Percentiles rank a stretch among this genome's conserved stretches.
These are phyloP conservation scores for Dasysyrphus albostriatus DNA, from an alignment of 2,888 invertebrate species.

Conservation along the genomic window DNA sequence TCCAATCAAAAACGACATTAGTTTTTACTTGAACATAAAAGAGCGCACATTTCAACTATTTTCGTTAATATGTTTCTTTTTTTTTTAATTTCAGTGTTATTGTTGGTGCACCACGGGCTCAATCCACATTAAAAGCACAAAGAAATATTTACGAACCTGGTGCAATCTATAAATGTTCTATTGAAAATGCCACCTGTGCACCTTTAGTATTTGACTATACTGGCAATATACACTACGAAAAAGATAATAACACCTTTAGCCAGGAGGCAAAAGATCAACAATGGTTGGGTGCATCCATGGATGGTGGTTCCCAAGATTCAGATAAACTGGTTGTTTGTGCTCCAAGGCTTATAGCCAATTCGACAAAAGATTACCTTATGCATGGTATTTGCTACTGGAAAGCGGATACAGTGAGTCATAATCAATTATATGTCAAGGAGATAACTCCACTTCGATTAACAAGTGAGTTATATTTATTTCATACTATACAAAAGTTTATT, in stretches of 20 bases:
- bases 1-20: no score
- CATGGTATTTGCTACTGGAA: slow-evolving; percentile 84
- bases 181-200: slow-evolving; percentile 80
- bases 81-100: slow-evolving; percentile 83
- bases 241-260: slow-evolving; percentile 80
- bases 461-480: slow-evolving; percentile 49
- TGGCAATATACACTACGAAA: slow-evolving; percentile 80
- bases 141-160: slow-evolving; percentile 84
- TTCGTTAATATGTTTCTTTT: no score
- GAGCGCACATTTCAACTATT: no score
- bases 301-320: slow-evolving; percentile 82
- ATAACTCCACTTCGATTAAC: slow-evolving; percentile 82
- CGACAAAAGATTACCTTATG: slow-evolving; percentile 80
- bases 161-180: slow-evolving; percentile 84
- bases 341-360: slow-evolving; percentile 81
- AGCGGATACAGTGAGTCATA: slow-evolving; percentile 79
- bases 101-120: slow-evolving; percentile 85
- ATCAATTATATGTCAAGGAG: slow-evolving; percentile 79
- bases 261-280: slow-evolving; percentile 83
- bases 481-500: no score
- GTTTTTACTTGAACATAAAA: no score
- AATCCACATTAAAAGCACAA: slow-evolving; percentile 83
- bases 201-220: slow-evolving; percentile 82
- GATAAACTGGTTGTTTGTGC: slow-evolving; percentile 84
- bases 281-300: slow-evolving; percentile 85